Evolutionary conservation across 1,140 invertebrate species (phyloP), one percentile per base, ranked within the genome.

Genomic region (Centruroides vittatus): DNA sequence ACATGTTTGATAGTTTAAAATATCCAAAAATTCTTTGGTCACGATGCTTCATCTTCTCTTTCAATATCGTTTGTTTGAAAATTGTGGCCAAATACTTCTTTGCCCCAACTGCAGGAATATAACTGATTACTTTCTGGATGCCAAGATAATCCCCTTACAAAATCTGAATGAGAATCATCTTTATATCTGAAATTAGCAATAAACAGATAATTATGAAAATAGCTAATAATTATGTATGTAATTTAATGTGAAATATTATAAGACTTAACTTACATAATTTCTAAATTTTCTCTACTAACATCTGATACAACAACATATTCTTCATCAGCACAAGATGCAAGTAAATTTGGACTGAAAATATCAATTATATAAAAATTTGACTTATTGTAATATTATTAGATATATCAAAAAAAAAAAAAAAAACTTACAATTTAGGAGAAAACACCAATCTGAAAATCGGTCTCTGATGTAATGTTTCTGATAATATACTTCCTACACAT

Each of bases 261-360:
- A 23, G 0, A 23, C 23, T 1, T 11, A 41, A 41, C 62, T 60
- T 52, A 63, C 62, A 60, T 47, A 10, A 47, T 5, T 47, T 8
- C 5, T 35, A 55, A 48, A 53, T 47, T 36, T 3, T 63, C 62
- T 41, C 34, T 36, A 10, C 47, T 51, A n/a, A 57, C 9, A 50
- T 57, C 35, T 13, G 46, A 55, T 4, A 60, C 13, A 11, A 47
- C 48, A 7, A 63, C 62, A 60, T 57, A 48, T 35, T 55, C 41
- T 36, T 60, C 58, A 54, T 63, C 58, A 54, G 62, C 58, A 60
- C 58, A 60, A n/a, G 58, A 47, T 10, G 58, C 62, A 52, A 63
- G 46, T 41, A 13, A 57, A 23, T 53, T 12, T 46, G 36, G 41
- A 53, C 62, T 63, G 49, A 47, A 63, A 61, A 48, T 9, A 54